A percentile compares a stretch with the other conserved stretches of the same genome.
Conservation (phyloP, 2,113 vertebrate species). For the Platichthys flesus region DNA sequence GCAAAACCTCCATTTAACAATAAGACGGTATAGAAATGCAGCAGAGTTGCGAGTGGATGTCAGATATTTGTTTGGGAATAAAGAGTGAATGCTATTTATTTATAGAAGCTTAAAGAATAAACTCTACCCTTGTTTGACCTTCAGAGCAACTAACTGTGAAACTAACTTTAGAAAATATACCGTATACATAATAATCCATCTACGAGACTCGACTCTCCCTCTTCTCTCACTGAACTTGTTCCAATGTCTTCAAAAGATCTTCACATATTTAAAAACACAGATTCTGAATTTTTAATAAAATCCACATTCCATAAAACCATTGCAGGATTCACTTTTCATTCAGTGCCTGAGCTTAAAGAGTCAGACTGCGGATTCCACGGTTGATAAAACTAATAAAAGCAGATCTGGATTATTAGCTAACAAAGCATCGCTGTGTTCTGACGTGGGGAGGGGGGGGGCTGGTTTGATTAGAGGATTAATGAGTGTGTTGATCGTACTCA, state of each 20-base stretch:
- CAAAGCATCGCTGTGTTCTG: constrained; percentile 32
- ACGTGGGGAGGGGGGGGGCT: neutral
- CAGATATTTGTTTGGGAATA: neutral
- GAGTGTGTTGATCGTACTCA: constrained; percentile 23
- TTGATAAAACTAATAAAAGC: constrained; percentile 41
- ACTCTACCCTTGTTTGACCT: neutral
- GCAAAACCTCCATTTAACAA: no score
- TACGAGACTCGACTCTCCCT: neutral
- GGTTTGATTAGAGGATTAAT: constrained; percentile 49
- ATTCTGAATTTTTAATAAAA: constrained; percentile 9
- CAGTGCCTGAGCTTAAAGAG: neutral
- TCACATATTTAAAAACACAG: no score
- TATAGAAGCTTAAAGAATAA: no score
- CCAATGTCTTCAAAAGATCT: neutral
- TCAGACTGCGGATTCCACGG: neutral
- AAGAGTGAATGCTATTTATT: neutral
- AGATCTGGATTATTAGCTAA: constrained; percentile 48
- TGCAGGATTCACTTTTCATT: constrained; percentile 14
- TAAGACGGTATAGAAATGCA: no score
- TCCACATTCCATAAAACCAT: constrained; percentile 17
- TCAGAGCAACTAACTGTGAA: neutral
- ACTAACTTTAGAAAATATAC: neutral
- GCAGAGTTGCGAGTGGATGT: no score
- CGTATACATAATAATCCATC: neutral
- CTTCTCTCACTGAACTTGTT: neutral